These are phyloP conservation scores for Phalacrocorax aristotelis DNA, from an alignment of 2,113 vertebrate species.

Conservation along the genomic window DNA sequence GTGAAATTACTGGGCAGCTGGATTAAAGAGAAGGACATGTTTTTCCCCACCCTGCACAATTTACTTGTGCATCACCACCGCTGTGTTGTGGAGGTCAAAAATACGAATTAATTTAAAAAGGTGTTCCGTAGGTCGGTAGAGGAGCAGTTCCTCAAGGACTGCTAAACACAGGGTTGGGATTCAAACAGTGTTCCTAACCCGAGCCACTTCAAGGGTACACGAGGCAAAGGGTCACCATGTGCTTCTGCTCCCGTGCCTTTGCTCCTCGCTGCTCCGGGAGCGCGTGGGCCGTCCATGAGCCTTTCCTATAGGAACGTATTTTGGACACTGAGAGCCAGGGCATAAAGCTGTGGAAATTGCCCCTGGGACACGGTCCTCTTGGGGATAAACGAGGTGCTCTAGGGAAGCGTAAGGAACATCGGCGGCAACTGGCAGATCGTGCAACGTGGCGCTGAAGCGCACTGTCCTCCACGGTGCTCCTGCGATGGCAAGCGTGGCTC, in stretches of 20 bases:
- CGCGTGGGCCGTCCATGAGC: fast-evolving
- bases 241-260: neutral
- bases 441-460: neutral
- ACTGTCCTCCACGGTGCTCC: neutral
- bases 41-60: neutral
- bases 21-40: neutral
- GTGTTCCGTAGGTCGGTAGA: neutral
- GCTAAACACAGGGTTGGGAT: neutral
- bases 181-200: neutral
- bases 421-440: fast-evolving
- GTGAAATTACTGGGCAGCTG: neutral
- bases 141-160: neutral
- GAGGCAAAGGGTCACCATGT: neutral
- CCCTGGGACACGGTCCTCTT: neutral
- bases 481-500: neutral
- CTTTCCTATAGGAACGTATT: neutral
- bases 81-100: neutral
- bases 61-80: neutral
- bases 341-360: too few relatives aligned
- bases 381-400: neutral
- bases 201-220: neutral
- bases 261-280: fast-evolving
- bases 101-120: neutral
- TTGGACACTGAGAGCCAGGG: neutral
- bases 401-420: neutral